phyloP scores from a whole-genome alignment of 2,113 vertebrate species.

The Poeciliopsis prolifica region DNA sequence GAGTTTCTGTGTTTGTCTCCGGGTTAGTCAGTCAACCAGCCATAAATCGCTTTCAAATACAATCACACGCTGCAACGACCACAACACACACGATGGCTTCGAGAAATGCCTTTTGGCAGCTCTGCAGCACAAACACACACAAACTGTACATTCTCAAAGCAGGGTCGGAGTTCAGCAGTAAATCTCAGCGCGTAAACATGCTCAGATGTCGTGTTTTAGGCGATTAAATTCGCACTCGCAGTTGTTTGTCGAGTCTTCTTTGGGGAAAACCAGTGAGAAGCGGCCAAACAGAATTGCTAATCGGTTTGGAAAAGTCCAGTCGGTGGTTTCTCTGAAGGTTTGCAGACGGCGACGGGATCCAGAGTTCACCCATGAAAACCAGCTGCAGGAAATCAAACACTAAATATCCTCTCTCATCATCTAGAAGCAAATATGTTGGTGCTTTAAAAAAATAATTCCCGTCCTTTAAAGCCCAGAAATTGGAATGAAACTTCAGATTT shows the following conservation, averaged over 20 bases:
- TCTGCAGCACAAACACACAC: conserved; percentile 9
- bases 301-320: conserved; percentile 11
- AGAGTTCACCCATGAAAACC: conserved; percentile 14
- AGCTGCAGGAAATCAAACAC: background rate
- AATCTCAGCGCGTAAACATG: conserved; percentile 5
- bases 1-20: background rate
- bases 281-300: conserved; percentile 12
- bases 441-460: too few relatives aligned
- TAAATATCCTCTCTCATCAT: background rate
- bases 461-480: too few relatives aligned
- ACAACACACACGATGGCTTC: conserved; percentile 32
- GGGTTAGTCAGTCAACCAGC: conserved; percentile 45
- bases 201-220: background rate
- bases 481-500: too few relatives aligned
- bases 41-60: conserved; percentile 57
- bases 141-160: conserved; percentile 6
- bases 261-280: conserved; percentile 12
- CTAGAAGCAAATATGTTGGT: background rate
- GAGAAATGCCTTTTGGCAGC: conserved; percentile 44
- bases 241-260: background rate
- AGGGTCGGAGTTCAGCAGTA: conserved; percentile 14
- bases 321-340: background rate
- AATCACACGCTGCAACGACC: conserved; percentile 58
- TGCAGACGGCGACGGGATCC: background rate
- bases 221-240: too few relatives aligned